A percentile compares a stretch with the other conserved stretches of the same genome.
These are phyloP conservation scores for Crioceris asparagi DNA, from an alignment of 2,888 invertebrate species.

Conservation along the genomic window DNA sequence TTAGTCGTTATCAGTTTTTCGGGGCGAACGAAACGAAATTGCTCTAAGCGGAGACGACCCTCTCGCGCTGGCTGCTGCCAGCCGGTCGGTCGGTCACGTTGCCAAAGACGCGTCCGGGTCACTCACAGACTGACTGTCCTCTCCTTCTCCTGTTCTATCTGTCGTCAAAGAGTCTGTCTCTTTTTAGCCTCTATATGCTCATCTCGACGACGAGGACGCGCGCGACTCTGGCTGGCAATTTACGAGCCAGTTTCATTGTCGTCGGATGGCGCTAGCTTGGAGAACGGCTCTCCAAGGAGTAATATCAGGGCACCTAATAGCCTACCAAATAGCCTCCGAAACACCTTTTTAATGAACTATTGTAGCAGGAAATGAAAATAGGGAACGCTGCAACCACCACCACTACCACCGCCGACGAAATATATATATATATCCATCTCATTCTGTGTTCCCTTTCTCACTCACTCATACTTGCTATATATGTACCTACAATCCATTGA, in stretches of 20 bases:
- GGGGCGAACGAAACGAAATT: neutral
- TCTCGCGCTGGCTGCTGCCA: too few relatives aligned
- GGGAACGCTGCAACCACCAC: conserved; percentile 35
- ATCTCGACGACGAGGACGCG: conserved; percentile 19
- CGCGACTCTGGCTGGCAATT: conserved; percentile 37
- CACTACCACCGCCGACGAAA: conserved; percentile 16
- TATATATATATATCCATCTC: too few relatives aligned
- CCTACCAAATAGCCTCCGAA: conserved; percentile 59
- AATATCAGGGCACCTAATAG: conserved; percentile 51
- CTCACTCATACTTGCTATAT: conserved; percentile 17
- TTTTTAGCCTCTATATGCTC: conserved; percentile 9
- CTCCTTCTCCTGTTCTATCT: neutral
- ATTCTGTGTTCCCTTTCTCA: conserved; percentile 20
- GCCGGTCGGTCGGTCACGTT: conserved; percentile 21
- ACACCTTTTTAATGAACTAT: conserved; percentile 66
- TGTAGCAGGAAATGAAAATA: conserved; percentile 42
- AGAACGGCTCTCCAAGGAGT: conserved; percentile 42
- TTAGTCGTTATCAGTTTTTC: conserved; percentile 1
- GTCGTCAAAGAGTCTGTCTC: conserved; percentile 8
- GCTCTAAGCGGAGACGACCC: too few relatives aligned
- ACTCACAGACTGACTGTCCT: neutral
- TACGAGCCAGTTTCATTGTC: conserved; percentile 41
- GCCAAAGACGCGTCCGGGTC: conserved; percentile 6
- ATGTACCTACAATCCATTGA: conserved; percentile 17
- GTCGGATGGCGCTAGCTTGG: conserved; percentile 37